These are phyloP conservation scores for Osmoderma eremita DNA, from an alignment of 2,888 invertebrate genomes.

Conservation along the genomic window DNA sequence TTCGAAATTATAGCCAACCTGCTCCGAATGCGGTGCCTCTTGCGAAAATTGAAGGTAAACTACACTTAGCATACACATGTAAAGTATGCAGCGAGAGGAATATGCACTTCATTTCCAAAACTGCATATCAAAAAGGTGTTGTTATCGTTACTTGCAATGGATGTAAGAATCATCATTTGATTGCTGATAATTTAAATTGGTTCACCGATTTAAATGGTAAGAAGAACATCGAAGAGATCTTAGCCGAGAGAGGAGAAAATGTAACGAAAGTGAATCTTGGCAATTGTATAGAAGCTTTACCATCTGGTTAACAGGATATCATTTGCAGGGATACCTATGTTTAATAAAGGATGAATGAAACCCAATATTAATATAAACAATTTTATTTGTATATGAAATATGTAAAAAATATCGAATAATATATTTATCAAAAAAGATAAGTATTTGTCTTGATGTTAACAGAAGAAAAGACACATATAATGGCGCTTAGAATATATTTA, in stretches of 20 bases:
- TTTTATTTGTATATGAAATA: slow-evolving; percentile 36
- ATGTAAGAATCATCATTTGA: slow-evolving; percentile 90
- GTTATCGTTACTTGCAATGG: slow-evolving; percentile 91
- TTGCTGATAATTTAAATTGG: slow-evolving; percentile 97
- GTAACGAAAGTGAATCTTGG: slow-evolving; percentile 64
- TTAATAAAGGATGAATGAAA: slow-evolving; percentile 11
- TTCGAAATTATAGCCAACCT: slow-evolving; percentile 16
- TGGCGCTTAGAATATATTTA: slow-evolving; percentile 14
- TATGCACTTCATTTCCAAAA: slow-evolving; percentile 83
- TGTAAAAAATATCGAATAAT: slow-evolving; percentile 30
- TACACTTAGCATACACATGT: slow-evolving; percentile 85
- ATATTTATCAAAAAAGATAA: slow-evolving; percentile 21
- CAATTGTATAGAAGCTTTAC: slow-evolving; percentile 30
- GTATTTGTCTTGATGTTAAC: slow-evolving; percentile 11
- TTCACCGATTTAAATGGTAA: slow-evolving; percentile 82
- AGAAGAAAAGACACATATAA: slow-evolving; percentile 22
- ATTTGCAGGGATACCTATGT: not conserved
- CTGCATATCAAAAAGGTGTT: slow-evolving; percentile 87
- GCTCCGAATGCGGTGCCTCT: slow-evolving; percentile 36
- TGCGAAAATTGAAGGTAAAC: slow-evolving; percentile 67
- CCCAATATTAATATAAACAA: slow-evolving; percentile 19
- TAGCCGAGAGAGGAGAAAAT: slow-evolving; percentile 87
- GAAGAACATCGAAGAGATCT: slow-evolving; percentile 89
- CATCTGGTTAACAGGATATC: not conserved
- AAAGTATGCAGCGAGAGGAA: slow-evolving; percentile 86